phyloP scores from a whole-genome alignment of 92 coral and sea anemone genomes.

The Phenganax subtilis region DNA sequence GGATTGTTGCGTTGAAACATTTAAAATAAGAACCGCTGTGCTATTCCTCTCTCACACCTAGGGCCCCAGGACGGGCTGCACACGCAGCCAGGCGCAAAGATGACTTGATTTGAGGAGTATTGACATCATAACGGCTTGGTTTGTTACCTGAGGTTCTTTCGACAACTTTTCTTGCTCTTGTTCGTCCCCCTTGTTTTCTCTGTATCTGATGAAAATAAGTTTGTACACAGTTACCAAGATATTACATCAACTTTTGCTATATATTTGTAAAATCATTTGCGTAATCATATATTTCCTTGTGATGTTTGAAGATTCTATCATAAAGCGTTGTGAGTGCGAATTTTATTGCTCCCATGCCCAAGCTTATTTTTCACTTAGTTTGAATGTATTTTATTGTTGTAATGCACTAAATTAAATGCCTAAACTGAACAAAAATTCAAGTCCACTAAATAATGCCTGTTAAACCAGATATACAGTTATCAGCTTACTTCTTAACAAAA shows the following conservation, averaged over 20 bases:
- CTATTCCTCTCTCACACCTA: no score
- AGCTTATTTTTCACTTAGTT: no score
- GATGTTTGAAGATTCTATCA: no score
- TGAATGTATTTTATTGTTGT: no score
- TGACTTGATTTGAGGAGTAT: neutral
- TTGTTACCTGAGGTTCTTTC: constrained; percentile 29
- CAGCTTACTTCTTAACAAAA: constrained; percentile 79
- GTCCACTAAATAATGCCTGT: neutral
- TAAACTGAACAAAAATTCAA: neutral
- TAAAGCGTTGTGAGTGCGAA: no score
- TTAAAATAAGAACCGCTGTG: no score
- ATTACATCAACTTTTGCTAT: neutral
- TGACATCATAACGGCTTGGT: neutral
- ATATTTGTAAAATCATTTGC: neutral
- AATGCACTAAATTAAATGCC: neutral
- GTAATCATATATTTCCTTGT: no score
- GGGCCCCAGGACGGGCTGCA: neutral
- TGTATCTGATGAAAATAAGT: neutral
- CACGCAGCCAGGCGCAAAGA: neutral
- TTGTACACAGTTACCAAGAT: neutral
- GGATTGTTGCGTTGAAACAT: no score
- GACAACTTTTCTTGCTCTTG: constrained; percentile 21
- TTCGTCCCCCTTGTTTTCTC: constrained; percentile 21
- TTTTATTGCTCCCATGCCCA: no score
- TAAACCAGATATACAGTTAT: neutral